phyloP scores from a whole-genome alignment of 2,888 invertebrate species.

The Hedya salicella region DNA sequence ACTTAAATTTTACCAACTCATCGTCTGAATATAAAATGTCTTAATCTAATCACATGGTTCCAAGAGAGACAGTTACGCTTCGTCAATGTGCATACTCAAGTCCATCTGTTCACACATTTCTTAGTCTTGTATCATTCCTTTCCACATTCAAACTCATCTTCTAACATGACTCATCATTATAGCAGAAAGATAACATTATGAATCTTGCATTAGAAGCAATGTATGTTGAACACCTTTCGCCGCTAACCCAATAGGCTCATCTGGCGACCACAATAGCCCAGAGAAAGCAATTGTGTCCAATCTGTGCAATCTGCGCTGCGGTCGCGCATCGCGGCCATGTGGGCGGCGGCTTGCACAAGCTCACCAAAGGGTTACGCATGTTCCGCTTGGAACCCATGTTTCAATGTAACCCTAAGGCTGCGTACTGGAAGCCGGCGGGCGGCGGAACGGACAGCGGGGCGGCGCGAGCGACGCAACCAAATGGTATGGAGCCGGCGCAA shows the following conservation, averaged over 20 bases:
- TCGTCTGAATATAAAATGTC: no score
- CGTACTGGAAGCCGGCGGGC: no score
- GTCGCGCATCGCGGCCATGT: slow-evolving; percentile 69
- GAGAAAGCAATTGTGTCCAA: slow-evolving; percentile 57
- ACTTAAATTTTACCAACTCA: no score
- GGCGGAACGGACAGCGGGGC: no score
- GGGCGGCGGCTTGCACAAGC: slow-evolving; percentile 65
- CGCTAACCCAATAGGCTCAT: slow-evolving; percentile 54
- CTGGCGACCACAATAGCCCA: slow-evolving; percentile 55
- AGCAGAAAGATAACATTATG: background rate
- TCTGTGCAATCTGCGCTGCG: slow-evolving; percentile 73
- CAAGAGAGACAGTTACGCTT: no score
- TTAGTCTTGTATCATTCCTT: background rate
- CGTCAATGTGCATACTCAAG: no score
- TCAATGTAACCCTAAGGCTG: no score
- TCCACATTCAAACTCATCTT: background rate
- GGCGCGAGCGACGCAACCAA: no score
- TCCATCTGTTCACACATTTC: background rate
- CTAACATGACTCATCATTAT: background rate
- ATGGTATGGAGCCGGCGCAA: no score
- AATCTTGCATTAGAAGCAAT: slow-evolving; percentile 14
- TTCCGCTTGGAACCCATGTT: slow-evolving; percentile 19
- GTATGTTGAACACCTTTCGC: slow-evolving; percentile 43
- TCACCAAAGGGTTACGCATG: slow-evolving; percentile 58
- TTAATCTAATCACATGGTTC: no score